Evolutionary conservation across 2,888 invertebrate genomes (phyloP).

Genomic region (Heliconius erato): DNA sequence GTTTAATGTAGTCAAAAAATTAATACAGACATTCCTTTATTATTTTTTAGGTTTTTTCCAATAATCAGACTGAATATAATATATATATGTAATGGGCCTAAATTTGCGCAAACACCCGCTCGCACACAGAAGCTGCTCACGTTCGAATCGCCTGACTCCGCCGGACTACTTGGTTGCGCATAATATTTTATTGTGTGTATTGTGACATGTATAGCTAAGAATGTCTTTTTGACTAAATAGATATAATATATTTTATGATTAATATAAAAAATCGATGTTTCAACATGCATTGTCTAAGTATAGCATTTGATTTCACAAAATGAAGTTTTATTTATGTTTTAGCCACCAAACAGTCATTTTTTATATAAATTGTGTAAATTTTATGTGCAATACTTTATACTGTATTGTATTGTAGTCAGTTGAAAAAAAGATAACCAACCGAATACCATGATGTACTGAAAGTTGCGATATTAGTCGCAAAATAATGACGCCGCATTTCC

Average conservation of each 20-base stretch:
- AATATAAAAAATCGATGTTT: neutral
- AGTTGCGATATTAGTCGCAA: neutral
- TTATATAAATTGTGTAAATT: too few species aligned
- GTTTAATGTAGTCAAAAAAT: too few species aligned
- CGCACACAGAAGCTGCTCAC: slow-evolving; percentile 50
- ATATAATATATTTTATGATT: neutral
- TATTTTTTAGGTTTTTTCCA: neutral
- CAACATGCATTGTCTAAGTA: neutral
- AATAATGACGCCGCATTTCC: neutral
- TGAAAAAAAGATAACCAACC: neutral
- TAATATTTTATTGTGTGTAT: slow-evolving; percentile 7
- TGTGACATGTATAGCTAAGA: neutral
- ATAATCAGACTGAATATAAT: neutral
- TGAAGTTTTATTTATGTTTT: neutral
- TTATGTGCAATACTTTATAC: too few species aligned
- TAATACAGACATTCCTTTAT: neutral
- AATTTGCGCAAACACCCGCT: slow-evolving; percentile 47
- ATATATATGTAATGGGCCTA: neutral
- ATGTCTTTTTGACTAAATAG: neutral
- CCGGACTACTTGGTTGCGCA: slow-evolving; percentile 23
- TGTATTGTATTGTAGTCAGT: neutral
- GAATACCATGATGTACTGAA: neutral
- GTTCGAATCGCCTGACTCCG: slow-evolving; percentile 47
- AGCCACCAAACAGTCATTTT: too few species aligned
- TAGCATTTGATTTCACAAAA: neutral